A percentile compares a stretch with the other conserved stretches of the same genome.
phyloP scores from a whole-genome alignment of 2,113 vertebrate genomes.

The Pseudorhombus dupliciocellatus region DNA sequence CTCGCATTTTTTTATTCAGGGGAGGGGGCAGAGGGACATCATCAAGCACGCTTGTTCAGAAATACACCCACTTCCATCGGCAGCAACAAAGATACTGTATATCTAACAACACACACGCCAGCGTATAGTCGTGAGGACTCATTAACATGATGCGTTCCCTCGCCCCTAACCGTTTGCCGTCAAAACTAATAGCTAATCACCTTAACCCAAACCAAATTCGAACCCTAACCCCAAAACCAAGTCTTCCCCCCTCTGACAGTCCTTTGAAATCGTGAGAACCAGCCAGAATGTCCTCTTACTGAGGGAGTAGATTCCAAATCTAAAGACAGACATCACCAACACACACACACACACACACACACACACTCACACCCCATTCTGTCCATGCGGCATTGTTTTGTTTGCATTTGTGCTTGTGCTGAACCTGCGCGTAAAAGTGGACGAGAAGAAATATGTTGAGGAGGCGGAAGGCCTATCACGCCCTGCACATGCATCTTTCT shows the following conservation, averaged over 20 bases:
- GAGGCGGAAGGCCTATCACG: slow-evolving; percentile 28
- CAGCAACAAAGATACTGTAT: slow-evolving; percentile 32
- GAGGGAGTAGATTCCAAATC: no score
- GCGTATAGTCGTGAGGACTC: no score
- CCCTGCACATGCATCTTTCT: slow-evolving; percentile 37
- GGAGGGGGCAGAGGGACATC: slow-evolving; percentile 65
- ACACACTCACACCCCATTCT: slow-evolving; percentile 27
- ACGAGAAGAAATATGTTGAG: slow-evolving; percentile 2
- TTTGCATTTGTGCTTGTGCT: slow-evolving; percentile 67
- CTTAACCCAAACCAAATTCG: no score
- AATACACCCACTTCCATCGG: slow-evolving; percentile 56
- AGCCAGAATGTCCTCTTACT: no score
- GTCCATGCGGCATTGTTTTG: slow-evolving; percentile 60
- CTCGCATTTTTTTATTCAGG: slow-evolving; percentile 56
- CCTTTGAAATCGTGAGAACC: no score
- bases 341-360: slow-evolving; percentile 20
- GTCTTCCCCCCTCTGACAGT: no score
- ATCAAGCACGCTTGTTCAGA: slow-evolving; percentile 45
- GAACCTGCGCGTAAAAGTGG: slow-evolving; percentile 44
- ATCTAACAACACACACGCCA: slow-evolving; percentile 4
- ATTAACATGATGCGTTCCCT: no score
- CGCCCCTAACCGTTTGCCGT: no score
- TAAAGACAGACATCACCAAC: not conserved
- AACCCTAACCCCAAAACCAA: no score
- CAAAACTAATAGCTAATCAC: no score